A percentile compares a stretch with the other conserved stretches of the same genome.
Evolutionary conservation across 2,797 vertebrate species (phyloP).

Genomic region (Buphagus erythrorhynchus): DNA sequence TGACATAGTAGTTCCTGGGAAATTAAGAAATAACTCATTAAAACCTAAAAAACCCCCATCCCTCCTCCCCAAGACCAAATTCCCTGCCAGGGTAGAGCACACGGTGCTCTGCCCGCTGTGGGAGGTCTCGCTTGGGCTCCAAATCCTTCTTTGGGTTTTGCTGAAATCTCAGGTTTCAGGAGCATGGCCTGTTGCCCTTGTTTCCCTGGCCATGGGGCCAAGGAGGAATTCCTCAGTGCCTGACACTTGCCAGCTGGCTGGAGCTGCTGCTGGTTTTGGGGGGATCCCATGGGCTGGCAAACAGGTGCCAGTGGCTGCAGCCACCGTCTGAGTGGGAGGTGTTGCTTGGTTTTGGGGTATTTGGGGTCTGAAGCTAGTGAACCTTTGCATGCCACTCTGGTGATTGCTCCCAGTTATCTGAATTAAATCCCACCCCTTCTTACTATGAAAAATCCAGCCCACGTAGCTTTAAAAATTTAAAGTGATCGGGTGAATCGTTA

Average conservation of each 20-base stretch:
- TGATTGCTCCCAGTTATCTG: not conserved
- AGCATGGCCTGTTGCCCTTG: not conserved
- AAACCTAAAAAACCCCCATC: not conserved
- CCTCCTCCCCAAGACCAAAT: not conserved
- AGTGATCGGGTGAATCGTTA: not conserved
- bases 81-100: not conserved
- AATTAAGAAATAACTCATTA: not conserved
- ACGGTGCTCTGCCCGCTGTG: accelerated
- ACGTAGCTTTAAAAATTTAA: not conserved
- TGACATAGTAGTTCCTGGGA: not conserved
- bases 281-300: not conserved
- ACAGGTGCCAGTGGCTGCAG: not conserved
- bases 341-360: not conserved
- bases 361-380: not conserved
- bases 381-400: not conserved
- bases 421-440: not conserved
- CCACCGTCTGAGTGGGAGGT: accelerated
- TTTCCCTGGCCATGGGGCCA: not conserved
- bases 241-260: not conserved
- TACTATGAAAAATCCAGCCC: not conserved
- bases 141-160: not conserved
- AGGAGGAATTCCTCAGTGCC: not conserved
- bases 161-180: slow-evolving; percentile 29
- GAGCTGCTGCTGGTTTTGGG: not conserved
- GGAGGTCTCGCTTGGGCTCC: not conserved